phyloP scores from a whole-genome alignment of 1,140 invertebrate genomes.

The Drosophila erecta region DNA sequence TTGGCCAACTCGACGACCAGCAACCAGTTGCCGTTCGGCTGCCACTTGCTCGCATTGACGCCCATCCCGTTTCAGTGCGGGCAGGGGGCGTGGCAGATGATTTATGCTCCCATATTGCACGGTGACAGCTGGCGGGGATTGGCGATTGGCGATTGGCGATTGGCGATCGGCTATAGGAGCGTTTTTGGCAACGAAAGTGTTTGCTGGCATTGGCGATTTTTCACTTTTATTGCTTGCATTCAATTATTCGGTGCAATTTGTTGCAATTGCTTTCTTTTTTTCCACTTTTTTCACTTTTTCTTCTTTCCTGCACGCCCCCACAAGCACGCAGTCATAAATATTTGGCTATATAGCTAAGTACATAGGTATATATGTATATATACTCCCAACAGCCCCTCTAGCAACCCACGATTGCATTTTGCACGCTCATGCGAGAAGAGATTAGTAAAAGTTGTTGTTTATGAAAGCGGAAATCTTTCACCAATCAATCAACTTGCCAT shows the following conservation, averaged over 20 bases:
- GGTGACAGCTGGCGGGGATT: conserved; percentile 28
- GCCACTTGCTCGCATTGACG: background rate
- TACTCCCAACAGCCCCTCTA: background rate
- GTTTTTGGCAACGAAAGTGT: conserved; percentile 74
- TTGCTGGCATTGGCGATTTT: conserved; percentile 37
- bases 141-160: background rate
- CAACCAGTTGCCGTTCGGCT: conserved; percentile 37
- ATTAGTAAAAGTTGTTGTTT: conserved; percentile 72
- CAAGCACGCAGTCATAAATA: conserved; percentile 18
- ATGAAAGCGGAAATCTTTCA: conserved; percentile 79
- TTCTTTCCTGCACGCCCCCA: conserved; percentile 9
- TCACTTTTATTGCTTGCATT: conserved; percentile 59
- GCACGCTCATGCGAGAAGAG: conserved; percentile 50
- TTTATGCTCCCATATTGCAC: conserved; percentile 45
- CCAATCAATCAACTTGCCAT: conserved; percentile 69
- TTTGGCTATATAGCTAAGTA: background rate
- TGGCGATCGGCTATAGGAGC: background rate
- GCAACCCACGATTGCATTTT: conserved; percentile 18
- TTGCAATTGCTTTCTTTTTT: conserved; percentile 62
- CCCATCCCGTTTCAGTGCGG: conserved; percentile 4
- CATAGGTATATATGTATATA: background rate
- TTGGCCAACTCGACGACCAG: conserved; percentile 26
- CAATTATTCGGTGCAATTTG: conserved; percentile 57
- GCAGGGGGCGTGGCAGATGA: conserved; percentile 37
- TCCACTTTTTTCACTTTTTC: background rate